Percentiles rank a stretch among this genome's conserved stretches.
Evolutionary conservation across 2,888 invertebrate species (phyloP).

Genomic region (Melieria omissa): DNA sequence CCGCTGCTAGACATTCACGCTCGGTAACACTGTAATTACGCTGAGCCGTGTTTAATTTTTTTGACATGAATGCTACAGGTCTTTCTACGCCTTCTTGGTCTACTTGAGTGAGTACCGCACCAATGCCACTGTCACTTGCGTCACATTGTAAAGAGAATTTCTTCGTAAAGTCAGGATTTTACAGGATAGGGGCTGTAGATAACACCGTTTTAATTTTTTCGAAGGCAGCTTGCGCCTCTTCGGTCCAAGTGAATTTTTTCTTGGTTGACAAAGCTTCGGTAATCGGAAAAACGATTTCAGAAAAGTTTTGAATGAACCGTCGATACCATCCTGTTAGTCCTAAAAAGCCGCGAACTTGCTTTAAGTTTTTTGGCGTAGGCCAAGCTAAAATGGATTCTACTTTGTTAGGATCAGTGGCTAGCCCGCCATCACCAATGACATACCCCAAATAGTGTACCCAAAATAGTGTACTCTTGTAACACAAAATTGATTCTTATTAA

Average conservation of each 20-base stretch:
- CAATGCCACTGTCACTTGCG: constrained; percentile 36
- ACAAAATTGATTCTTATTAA: constrained; percentile 41
- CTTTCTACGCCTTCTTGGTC: constrained; percentile 31
- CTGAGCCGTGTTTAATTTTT: constrained; percentile 36
- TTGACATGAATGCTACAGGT: constrained; percentile 41
- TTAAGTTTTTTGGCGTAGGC: constrained; percentile 41
- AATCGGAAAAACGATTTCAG: constrained; percentile 8
- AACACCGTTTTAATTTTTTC: constrained; percentile 30
- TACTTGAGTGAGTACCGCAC: constrained; percentile 38
- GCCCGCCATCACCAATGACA: constrained; percentile 36
- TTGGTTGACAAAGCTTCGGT: constrained; percentile 25
- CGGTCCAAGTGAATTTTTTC: constrained; percentile 30
- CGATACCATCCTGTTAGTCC: constrained; percentile 47
- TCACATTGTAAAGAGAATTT: constrained; percentile 41
- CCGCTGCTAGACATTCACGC: constrained; percentile 39
- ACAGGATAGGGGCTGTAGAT: constrained; percentile 33
- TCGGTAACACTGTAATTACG: constrained; percentile 40
- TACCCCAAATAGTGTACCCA: too few species aligned
- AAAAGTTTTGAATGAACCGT: constrained; percentile 44
- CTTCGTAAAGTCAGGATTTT: constrained; percentile 35
- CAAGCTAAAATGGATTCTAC: constrained; percentile 33
- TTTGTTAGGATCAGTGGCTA: constrained; percentile 37
- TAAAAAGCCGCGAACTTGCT: constrained; percentile 45
- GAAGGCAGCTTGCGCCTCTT: constrained; percentile 30
- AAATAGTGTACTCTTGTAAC: constrained; percentile 37